Evolutionary conservation across 1,140 invertebrate species (phyloP).

Genomic region (Ditylenchus dipsaci): DNA sequence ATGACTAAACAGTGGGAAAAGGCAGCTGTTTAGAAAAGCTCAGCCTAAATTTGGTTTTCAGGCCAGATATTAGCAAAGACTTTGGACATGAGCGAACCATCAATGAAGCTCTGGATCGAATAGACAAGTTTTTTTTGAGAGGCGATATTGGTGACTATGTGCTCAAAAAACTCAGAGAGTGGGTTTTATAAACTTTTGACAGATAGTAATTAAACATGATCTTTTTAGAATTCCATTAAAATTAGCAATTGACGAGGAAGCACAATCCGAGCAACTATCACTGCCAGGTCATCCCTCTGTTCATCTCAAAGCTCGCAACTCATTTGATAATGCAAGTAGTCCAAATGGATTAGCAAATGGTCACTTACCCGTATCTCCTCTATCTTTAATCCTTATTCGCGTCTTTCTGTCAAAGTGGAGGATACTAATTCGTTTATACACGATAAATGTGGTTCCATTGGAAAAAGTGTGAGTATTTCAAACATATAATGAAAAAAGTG

Average conservation of each 20-base stretch:
- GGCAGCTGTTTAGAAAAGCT: too few species aligned
- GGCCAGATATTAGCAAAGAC: constrained; percentile 20
- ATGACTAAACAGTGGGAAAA: too few species aligned
- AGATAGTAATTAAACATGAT: not conserved
- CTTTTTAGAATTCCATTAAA: not conserved
- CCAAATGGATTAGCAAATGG: not conserved
- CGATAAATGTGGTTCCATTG: too few species aligned
- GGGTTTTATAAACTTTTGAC: not conserved
- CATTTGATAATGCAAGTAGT: not conserved
- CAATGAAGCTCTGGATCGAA: constrained; percentile 17
- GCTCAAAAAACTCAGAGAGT: constrained; percentile 3
- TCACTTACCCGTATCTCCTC: not conserved
- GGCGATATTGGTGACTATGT: constrained; percentile 17
- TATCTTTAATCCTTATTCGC: not conserved
- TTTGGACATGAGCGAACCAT: constrained; percentile 14
- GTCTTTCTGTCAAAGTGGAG: not conserved
- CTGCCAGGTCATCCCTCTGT: not conserved
- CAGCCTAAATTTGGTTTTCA: too few species aligned
- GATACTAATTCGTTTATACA: not conserved
- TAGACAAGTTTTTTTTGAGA: constrained; percentile 24
- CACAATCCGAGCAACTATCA: not conserved
- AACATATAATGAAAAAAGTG: too few species aligned
- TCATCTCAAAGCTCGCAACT: not conserved
- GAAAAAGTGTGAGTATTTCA: too few species aligned
- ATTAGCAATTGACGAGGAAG: not conserved